phyloP scores from a whole-genome alignment of 2,797 vertebrate genomes.

The Notolepis coatsorum region DNA sequence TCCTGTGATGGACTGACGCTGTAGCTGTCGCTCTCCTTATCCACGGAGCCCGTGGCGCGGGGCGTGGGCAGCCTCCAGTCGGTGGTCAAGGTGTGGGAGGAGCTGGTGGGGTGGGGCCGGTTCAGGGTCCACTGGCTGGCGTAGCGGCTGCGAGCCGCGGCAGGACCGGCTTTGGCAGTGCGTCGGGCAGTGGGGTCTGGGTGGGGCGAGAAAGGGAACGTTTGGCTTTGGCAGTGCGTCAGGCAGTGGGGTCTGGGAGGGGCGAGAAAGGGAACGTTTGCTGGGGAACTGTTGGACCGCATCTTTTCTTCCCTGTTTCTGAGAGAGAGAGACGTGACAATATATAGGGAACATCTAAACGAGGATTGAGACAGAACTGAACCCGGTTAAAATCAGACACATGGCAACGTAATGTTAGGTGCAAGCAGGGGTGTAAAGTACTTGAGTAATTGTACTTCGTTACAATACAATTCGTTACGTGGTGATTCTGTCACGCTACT shows the following conservation, averaged over 20 bases:
- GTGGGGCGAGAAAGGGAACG: not conserved
- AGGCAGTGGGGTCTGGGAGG: conserved; percentile 93
- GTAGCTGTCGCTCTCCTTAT: conserved; percentile 99
- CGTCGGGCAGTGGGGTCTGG: conserved; percentile 98
- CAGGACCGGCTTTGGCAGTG: conserved; percentile 94
- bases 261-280: not conserved
- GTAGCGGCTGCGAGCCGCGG: conserved; percentile 92
- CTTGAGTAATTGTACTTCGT: no score
- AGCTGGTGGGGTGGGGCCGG: conserved; percentile 95
- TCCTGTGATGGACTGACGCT: conserved; percentile 99
- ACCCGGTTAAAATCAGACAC: no score
- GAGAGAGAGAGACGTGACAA: not conserved
- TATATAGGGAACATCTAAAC: not conserved
- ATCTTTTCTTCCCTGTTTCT: no score
- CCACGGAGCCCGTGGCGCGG: conserved; percentile 92
- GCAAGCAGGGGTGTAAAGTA: no score
- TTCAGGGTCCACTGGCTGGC: conserved; percentile 99
- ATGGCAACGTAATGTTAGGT: no score
- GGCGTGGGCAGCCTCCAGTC: conserved; percentile 98
- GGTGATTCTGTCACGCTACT: no score
- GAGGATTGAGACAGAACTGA: no score
- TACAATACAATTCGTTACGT: no score
- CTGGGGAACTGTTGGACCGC: no score
- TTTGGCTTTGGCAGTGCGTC: conserved; percentile 90
- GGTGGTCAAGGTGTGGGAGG: conserved; percentile 96